These are phyloP conservation scores for Elephas maximus DNA, from an alignment of 2,113 vertebrate species.

Conservation along the genomic window DNA sequence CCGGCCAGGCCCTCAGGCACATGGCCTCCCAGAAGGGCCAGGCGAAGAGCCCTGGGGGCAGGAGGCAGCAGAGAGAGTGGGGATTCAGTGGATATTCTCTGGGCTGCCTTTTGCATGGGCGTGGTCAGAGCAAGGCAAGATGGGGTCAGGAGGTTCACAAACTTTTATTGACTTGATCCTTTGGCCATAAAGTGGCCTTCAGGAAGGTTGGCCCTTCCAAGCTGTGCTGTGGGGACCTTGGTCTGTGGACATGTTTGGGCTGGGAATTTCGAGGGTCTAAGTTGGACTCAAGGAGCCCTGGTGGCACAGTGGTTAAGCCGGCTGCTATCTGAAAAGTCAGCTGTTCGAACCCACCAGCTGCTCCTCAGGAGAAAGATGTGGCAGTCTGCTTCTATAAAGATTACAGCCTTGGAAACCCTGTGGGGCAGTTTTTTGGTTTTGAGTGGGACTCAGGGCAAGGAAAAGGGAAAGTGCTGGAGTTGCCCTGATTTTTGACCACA, in stretches of 20 bases:
- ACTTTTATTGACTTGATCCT: background rate
- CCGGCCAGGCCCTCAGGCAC: background rate
- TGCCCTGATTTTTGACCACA: background rate
- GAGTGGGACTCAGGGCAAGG: background rate
- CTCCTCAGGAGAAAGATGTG: too few species aligned
- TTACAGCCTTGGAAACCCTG: too few species aligned
- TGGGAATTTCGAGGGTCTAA: background rate
- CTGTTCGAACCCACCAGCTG: too few species aligned
- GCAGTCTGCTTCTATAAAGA: too few species aligned
- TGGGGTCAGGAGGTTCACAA: too few species aligned
- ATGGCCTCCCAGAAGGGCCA: background rate
- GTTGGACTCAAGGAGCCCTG: too few species aligned
- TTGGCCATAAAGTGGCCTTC: background rate
- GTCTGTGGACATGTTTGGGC: background rate
- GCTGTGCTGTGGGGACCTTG: background rate
- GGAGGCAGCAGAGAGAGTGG: background rate
- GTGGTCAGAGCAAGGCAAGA: background rate
- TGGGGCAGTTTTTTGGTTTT: too few species aligned
- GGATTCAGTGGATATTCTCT: fast-evolving
- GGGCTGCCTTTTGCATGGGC: too few species aligned
- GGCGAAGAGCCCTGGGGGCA: background rate
- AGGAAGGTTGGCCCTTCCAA: background rate
- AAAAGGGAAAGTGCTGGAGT: too few species aligned
- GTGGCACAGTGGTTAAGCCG: too few species aligned
- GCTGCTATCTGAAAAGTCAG: too few species aligned